Evolutionary conservation across 92 coral and sea anemone species (phyloP).

Genomic region (Heteractis magnifica): DNA sequence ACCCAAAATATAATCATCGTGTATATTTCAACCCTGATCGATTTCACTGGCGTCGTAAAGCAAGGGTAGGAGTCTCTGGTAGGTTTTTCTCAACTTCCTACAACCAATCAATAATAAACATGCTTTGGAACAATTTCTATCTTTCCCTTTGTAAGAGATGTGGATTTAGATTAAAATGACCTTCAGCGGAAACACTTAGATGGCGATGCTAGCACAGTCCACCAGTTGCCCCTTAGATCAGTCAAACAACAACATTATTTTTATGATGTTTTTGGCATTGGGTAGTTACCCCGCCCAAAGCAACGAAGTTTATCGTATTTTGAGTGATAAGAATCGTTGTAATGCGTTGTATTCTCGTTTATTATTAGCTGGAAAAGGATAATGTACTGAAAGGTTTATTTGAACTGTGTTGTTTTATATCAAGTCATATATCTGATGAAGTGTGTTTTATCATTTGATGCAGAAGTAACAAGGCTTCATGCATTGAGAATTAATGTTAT

Average conservation of each 20-base stretch:
- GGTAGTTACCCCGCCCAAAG: background rate
- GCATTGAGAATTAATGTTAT: too few relatives aligned
- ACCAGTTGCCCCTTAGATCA: background rate
- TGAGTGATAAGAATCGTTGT: background rate
- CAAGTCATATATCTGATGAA: too few relatives aligned
- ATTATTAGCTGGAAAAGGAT: background rate
- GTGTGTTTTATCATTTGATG: too few relatives aligned
- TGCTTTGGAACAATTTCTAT: background rate
- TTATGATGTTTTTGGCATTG: background rate
- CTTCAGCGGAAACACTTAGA: constrained; percentile 29
- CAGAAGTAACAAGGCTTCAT: too few relatives aligned
- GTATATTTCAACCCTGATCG: background rate
- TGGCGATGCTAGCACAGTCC: background rate
- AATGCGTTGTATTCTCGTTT: background rate
- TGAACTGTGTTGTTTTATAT: background rate
- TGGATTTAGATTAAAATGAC: constrained; percentile 24
- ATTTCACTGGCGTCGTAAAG: background rate
- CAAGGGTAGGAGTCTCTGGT: background rate
- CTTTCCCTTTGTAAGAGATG: constrained; percentile 10
- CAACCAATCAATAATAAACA: constrained; percentile 9
- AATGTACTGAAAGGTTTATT: background rate
- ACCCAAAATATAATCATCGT: background rate
- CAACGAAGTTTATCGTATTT: background rate
- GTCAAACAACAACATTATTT: background rate
- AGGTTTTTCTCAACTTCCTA: background rate